Conservation (phyloP, 2,113 vertebrate genomes). For the Tonatia bakeri region DNA sequence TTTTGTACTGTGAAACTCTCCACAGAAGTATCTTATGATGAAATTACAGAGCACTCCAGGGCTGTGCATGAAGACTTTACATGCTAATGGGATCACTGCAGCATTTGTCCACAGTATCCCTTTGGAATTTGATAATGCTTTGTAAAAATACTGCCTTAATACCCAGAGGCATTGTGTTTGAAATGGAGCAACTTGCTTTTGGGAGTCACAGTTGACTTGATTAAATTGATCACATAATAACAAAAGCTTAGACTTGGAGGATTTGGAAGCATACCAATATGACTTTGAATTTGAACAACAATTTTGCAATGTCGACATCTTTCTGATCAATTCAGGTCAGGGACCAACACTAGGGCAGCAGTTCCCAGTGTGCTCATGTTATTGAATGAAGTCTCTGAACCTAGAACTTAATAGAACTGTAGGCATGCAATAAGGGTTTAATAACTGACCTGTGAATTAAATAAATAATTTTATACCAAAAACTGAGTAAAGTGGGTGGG, state of each 20-base stretch:
- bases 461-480: background rate
- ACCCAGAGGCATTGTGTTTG: background rate
- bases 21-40: background rate
- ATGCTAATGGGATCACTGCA: background rate
- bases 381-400: background rate
- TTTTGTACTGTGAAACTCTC: background rate
- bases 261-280: background rate
- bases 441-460: background rate
- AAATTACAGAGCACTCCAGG: background rate
- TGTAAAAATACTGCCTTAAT: background rate
- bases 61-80: background rate
- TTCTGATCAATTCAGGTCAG: background rate
- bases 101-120: background rate
- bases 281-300: background rate
- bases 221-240: background rate
- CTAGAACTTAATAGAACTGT: background rate
- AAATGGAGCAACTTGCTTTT: background rate
- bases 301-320: background rate
- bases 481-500: background rate
- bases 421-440: background rate
- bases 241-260: background rate
- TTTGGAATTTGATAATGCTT: background rate
- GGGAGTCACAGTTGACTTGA: conserved; percentile 10
- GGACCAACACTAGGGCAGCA: background rate
- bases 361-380: background rate